Evolutionary conservation across 2,113 vertebrate genomes (phyloP).

Genomic region (Halcyon malimbica): DNA sequence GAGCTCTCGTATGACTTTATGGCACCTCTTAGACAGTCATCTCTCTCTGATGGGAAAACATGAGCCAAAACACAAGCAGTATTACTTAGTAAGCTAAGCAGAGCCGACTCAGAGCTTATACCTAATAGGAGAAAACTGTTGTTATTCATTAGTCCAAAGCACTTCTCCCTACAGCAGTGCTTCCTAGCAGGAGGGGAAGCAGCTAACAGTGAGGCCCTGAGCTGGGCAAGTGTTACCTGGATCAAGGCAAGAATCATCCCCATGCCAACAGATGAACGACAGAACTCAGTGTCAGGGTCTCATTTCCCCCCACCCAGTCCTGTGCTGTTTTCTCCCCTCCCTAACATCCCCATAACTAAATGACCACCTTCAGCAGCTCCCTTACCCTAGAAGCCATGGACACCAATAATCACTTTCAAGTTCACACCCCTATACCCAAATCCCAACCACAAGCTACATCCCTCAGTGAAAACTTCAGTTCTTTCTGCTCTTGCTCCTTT

Average conservation of each 20-base stretch:
- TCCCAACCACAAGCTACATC: neutral
- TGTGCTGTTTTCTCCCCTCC: neutral
- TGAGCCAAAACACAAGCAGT: neutral
- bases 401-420: neutral
- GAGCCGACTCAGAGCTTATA: neutral
- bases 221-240: accelerated
- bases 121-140: neutral
- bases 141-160: neutral
- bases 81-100: neutral
- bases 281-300: neutral
- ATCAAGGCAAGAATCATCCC: accelerated
- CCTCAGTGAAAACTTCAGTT: neutral
- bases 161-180: neutral
- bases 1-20: neutral
- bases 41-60: neutral
- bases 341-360: neutral
- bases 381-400: neutral
- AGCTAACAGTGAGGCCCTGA: neutral
- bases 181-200: neutral
- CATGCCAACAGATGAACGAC: accelerated
- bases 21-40: neutral
- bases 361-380: neutral
- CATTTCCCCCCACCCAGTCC: neutral
- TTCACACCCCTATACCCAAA: neutral
- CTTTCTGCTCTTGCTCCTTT: neutral